Evolutionary conservation across 2,888 invertebrate species (phyloP).

Genomic region (Brenthis hecate): DNA sequence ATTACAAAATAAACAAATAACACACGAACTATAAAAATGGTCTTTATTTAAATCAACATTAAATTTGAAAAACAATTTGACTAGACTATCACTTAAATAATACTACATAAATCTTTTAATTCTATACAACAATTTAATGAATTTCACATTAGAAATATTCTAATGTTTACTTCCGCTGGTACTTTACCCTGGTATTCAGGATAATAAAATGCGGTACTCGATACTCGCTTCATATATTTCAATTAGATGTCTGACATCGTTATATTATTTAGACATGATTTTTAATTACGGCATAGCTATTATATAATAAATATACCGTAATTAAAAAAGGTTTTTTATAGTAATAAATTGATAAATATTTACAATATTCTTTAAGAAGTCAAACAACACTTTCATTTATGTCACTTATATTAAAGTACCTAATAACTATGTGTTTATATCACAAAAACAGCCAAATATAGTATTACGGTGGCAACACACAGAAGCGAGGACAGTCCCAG

Average conservation of each 20-base stretch:
- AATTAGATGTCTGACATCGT: slow-evolving; percentile 51
- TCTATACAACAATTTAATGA: slow-evolving; percentile 47
- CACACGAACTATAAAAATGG: slow-evolving; percentile 47
- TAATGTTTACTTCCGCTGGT: slow-evolving; percentile 28
- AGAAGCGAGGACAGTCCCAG: slow-evolving; percentile 52
- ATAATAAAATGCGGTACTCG: slow-evolving; percentile 44
- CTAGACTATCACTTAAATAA: slow-evolving; percentile 45
- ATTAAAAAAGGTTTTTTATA: slow-evolving; percentile 20
- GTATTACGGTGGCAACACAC: slow-evolving; percentile 40
- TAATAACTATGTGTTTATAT: slow-evolving; percentile 31
- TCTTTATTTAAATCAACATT: slow-evolving; percentile 62
- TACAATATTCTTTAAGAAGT: slow-evolving; percentile 43
- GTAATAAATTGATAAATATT: slow-evolving; percentile 30
- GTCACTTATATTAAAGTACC: slow-evolving; percentile 10
- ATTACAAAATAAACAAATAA: slow-evolving; percentile 16
- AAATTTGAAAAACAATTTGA: slow-evolving; percentile 58
- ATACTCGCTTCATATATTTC: background rate
- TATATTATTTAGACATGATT: slow-evolving; percentile 18
- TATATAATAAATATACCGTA: slow-evolving; percentile 10
- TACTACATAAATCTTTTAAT: slow-evolving; percentile 42
- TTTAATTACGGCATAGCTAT: slow-evolving; percentile 18
- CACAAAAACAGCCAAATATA: slow-evolving; percentile 40
- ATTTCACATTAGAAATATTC: slow-evolving; percentile 40
- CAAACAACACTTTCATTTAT: slow-evolving; percentile 43
- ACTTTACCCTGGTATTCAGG: slow-evolving; percentile 67